A percentile compares a stretch with the other conserved stretches of the same genome.
Evolutionary conservation across 2,113 vertebrate species (phyloP).

Genomic region (Clarias magur): DNA sequence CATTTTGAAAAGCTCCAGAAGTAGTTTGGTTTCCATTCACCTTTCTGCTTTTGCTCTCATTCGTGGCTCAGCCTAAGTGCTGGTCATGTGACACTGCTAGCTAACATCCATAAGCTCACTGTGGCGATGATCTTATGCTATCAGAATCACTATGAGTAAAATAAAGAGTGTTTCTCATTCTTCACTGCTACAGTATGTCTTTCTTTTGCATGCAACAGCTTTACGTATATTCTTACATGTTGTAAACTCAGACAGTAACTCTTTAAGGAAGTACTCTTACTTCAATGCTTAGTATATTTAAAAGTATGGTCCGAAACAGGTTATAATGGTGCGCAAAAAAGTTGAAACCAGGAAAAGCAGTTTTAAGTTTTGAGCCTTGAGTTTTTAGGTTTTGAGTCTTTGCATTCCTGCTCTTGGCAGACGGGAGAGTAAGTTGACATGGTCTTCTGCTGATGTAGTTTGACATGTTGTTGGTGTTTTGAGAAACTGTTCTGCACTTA

Average conservation of each 20-base stretch:
- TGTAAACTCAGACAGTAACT: slow-evolving; percentile 25
- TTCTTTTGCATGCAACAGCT: slow-evolving; percentile 74
- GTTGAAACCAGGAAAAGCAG: neutral
- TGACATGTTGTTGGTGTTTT: neutral
- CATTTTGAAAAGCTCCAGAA: neutral
- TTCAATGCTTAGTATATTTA: neutral
- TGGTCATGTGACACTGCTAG: slow-evolving; percentile 40
- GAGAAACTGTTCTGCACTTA: neutral
- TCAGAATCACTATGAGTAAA: slow-evolving; percentile 44
- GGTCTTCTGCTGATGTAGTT: neutral
- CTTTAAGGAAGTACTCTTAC: slow-evolving; percentile 34
- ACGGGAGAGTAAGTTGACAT: neutral
- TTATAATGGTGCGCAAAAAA: neutral
- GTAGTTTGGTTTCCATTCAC: slow-evolving; percentile 14
- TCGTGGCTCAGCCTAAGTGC: neutral
- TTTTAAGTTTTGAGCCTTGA: no score
- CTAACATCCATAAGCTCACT: slow-evolving; percentile 37
- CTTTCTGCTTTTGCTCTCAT: neutral
- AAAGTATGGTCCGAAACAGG: neutral
- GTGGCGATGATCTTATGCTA: slow-evolving; percentile 48
- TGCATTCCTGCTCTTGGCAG: neutral
- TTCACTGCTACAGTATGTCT: slow-evolving; percentile 57
- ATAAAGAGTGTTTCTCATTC: slow-evolving; percentile 41
- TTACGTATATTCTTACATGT: slow-evolving; percentile 55
- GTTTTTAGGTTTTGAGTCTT: no score